Conservation (phyloP, 2,888 invertebrate species). For the Ophion slaviceki region DNA sequence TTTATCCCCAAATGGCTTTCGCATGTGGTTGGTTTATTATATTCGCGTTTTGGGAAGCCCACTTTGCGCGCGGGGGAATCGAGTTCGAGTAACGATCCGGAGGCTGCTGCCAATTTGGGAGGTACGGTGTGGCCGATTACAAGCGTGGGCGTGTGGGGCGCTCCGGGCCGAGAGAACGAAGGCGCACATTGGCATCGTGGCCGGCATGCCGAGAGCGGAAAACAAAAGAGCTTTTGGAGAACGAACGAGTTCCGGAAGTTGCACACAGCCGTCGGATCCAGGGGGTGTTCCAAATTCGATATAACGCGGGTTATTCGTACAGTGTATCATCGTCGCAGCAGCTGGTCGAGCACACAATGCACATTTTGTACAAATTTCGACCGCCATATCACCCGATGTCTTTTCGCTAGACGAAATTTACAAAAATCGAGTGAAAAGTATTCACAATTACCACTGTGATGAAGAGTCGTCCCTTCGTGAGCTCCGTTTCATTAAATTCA, state of each 20-base stretch:
- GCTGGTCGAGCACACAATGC: too few relatives aligned
- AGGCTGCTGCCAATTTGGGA: constrained; percentile 61
- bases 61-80: constrained; percentile 25
- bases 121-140: constrained; percentile 53
- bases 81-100: constrained; percentile 58
- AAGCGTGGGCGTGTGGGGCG: constrained; percentile 49
- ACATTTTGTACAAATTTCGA: not conserved
- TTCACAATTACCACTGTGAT: too few relatives aligned
- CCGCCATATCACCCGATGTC: too few relatives aligned
- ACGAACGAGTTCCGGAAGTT: constrained; percentile 63
- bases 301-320: constrained; percentile 4
- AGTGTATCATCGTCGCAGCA: not conserved
- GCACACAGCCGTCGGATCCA: constrained; percentile 33
- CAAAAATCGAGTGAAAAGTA: not conserved
- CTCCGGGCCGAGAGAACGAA: constrained; percentile 23
- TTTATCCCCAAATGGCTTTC: constrained; percentile 50
- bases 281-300: constrained; percentile 62
- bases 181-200: constrained; percentile 22
- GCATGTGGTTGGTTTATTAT: not conserved
- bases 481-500: not conserved
- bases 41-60: constrained; percentile 23
- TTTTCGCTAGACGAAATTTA: too few relatives aligned
- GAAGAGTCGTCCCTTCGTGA: too few relatives aligned
- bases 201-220: constrained; percentile 10
- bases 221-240: constrained; percentile 60